Percentiles rank a stretch among this genome's conserved stretches.
phyloP scores from a whole-genome alignment of 2,113 vertebrate genomes.

The Numida meleagris region DNA sequence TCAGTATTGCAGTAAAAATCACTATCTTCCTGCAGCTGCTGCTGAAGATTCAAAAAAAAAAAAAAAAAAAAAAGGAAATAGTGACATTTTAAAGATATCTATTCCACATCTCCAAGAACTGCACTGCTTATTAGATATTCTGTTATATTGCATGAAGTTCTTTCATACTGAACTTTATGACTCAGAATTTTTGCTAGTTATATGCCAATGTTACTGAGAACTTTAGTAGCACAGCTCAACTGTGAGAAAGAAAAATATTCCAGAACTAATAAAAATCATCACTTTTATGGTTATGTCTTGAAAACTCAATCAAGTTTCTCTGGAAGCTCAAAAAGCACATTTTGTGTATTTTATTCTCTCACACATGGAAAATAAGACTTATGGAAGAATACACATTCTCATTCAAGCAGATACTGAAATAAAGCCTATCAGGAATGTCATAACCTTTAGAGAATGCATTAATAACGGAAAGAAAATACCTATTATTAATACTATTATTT shows the following conservation, averaged over 20 bases:
- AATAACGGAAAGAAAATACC: not conserved
- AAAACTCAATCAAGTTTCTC: slow-evolving; percentile 57
- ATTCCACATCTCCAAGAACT: slow-evolving; percentile 24
- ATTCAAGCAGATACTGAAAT: not conserved
- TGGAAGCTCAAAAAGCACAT: not conserved
- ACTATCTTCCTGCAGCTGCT: slow-evolving; percentile 5
- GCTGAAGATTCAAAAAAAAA: not conserved
- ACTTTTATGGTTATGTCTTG: slow-evolving; percentile 26
- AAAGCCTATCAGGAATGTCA: not conserved
- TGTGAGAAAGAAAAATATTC: slow-evolving; percentile 38
- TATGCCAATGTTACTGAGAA: not conserved
- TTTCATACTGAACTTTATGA: slow-evolving; percentile 29
- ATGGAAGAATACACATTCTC: not conserved
- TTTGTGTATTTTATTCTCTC: slow-evolving; percentile 19
- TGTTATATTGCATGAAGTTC: slow-evolving; percentile 35
- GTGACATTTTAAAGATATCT: slow-evolving; percentile 59
- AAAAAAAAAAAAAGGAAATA: not conserved
- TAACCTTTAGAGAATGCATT: not conserved
- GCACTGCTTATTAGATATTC: slow-evolving; percentile 52
- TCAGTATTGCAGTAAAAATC: slow-evolving; percentile 38
- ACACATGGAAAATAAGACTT: not conserved
- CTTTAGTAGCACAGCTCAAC: slow-evolving; percentile 3
- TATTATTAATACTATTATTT: not conserved
- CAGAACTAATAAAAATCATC: slow-evolving; percentile 38
- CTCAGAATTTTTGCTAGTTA: slow-evolving; percentile 34